Percentiles rank a stretch among this genome's conserved stretches.
These are phyloP conservation scores for Dromaius novaehollandiae DNA, from an alignment of 2,113 vertebrate genomes.

Conservation along the genomic window DNA sequence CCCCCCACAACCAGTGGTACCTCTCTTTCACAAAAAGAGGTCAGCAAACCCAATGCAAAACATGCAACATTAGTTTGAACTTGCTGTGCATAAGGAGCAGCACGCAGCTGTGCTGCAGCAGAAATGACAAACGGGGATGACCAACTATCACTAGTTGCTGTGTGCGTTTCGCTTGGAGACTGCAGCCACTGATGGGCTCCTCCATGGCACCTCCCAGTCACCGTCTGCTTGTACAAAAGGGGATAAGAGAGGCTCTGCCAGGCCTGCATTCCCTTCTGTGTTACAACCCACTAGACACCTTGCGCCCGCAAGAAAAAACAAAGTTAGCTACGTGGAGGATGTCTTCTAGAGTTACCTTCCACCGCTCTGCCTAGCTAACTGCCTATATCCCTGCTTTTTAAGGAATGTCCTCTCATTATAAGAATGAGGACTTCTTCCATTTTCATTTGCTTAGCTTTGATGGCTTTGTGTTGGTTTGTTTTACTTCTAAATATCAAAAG, in stretches of 20 bases:
- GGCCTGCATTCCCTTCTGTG: background rate
- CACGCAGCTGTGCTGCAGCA: background rate
- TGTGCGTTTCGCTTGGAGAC: background rate
- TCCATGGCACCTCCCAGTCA: background rate
- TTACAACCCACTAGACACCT: background rate
- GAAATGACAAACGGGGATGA: background rate
- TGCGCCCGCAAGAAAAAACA: background rate
- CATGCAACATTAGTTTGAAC: background rate
- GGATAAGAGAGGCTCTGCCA: background rate
- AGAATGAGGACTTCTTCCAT: background rate
- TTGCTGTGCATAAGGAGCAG: rapidly evolving
- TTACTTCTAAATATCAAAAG: background rate
- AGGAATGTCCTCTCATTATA: background rate
- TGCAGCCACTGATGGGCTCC: background rate
- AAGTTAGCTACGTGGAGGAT: background rate
- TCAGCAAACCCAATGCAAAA: background rate
- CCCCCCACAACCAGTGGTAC: background rate
- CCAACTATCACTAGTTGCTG: background rate
- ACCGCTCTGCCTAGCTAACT: background rate
- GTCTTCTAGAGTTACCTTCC: background rate
- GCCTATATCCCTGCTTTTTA: background rate
- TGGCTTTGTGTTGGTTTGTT: background rate
- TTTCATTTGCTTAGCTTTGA: background rate
- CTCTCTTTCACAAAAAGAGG: background rate
- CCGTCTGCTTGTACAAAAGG: rapidly evolving